A percentile compares a stretch with the other conserved stretches of the same genome.
These are phyloP conservation scores for Eupithecia inturbata DNA, from an alignment of 2,888 invertebrate genomes.

Conservation along the genomic window DNA sequence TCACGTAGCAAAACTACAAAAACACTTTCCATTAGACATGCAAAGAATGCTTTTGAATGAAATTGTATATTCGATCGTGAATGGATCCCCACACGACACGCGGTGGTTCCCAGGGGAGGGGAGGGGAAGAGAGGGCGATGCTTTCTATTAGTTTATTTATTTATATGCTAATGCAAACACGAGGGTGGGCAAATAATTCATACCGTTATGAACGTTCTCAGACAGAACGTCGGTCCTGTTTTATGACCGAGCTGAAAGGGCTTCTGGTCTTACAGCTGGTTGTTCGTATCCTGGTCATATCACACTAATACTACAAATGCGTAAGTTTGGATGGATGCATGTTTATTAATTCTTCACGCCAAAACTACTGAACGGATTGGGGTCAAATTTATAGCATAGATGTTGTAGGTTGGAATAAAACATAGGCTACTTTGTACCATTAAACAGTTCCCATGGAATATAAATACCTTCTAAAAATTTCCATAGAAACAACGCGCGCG, in stretches of 20 bases:
- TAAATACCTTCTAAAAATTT: no score
- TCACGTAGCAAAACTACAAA: neutral
- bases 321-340: no score
- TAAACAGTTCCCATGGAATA: no score
- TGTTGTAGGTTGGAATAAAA: no score
- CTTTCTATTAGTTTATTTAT: constrained; percentile 42
- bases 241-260: neutral
- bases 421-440: no score
- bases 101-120: constrained; percentile 45
- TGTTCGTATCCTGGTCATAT: neutral
- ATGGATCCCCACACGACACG: constrained; percentile 22
- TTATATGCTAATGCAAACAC: constrained; percentile 46
- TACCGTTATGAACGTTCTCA: neutral
- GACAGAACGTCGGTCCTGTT: neutral
- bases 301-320: no score
- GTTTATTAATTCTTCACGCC: no score
- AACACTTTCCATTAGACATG: constrained; percentile 6
- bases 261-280: neutral
- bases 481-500: no score
- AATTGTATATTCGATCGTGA: constrained; percentile 19
- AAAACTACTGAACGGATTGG: no score
- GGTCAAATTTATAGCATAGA: no score
- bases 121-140: constrained; percentile 34
- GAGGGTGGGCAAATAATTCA: constrained; percentile 18
- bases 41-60: constrained; percentile 20